A percentile compares a stretch with the other conserved stretches of the same genome.
Conservation (phyloP, 2,797 vertebrate genomes). For the Siniperca undulata region DNA sequence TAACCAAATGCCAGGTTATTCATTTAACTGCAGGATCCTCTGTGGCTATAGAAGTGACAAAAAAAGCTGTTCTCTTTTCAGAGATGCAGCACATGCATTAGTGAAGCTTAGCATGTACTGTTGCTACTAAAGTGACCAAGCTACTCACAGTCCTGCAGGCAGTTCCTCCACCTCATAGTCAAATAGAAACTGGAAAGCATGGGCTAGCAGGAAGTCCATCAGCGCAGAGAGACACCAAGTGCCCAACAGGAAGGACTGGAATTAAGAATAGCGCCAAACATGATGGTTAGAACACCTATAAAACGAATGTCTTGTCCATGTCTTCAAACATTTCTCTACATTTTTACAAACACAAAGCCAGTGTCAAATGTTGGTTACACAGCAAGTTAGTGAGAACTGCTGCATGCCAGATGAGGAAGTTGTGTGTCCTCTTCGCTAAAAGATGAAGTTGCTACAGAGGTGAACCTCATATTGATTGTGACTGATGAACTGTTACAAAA, state of each 20-base stretch:
- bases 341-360: slow-evolving; percentile 12
- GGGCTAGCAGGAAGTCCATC: slow-evolving; percentile 90
- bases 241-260: slow-evolving; percentile 94
- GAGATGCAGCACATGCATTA: not conserved
- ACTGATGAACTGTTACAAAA: not conserved
- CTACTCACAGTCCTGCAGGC: slow-evolving; percentile 96
- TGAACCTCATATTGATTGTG: not conserved
- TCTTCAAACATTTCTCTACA: not conserved
- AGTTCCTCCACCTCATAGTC: slow-evolving; percentile 90
- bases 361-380: not conserved
- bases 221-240: slow-evolving; percentile 93
- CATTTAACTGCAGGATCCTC: not conserved
- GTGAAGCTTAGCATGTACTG: not conserved
- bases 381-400: not conserved
- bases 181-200: slow-evolving; percentile 86
- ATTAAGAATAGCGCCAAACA: slow-evolving; percentile 7
- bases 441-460: not conserved
- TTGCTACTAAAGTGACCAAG: not conserved
- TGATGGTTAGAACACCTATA: not conserved
- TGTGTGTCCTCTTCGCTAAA: slow-evolving; percentile 4
- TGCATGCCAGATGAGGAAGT: slow-evolving; percentile 21
- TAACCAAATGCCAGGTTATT: not conserved
- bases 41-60: not conserved
- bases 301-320: not conserved
- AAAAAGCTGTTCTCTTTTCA: not conserved